Percentiles rank a stretch among this genome's conserved stretches.
These are phyloP conservation scores for Apocheima hispidaria DNA, from an alignment of 2,888 invertebrate genomes.

Conservation along the genomic window DNA sequence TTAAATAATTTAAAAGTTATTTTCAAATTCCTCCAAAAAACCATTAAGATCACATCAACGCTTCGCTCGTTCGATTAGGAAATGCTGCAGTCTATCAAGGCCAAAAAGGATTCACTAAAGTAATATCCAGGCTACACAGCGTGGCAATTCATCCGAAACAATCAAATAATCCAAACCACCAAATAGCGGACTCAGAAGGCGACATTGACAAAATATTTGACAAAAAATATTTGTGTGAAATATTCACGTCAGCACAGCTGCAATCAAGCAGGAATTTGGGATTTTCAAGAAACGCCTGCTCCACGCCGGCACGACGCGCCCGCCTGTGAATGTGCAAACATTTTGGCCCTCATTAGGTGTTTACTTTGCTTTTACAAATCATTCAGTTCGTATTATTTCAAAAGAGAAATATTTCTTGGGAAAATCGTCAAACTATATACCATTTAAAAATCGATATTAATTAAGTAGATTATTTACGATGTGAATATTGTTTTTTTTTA, in stretches of 20 bases:
- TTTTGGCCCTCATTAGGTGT: constrained; percentile 78
- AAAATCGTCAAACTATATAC: constrained; percentile 9
- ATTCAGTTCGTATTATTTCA: constrained; percentile 40
- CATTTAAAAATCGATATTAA: constrained; percentile 9
- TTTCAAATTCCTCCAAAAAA: too few species aligned
- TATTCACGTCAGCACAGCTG: constrained; percentile 44
- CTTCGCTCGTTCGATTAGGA: too few species aligned
- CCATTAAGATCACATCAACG: too few species aligned
- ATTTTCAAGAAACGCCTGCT: constrained; percentile 41
- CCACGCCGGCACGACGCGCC: constrained; percentile 43
- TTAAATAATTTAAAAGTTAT: too few species aligned
- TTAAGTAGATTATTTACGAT: constrained; percentile 3
- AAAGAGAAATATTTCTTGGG: constrained; percentile 36
- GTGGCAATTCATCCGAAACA: background rate
- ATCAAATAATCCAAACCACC: constrained; percentile 18
- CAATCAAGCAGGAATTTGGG: constrained; percentile 50
- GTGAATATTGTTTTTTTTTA: constrained; percentile 4
- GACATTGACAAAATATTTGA: constrained; percentile 38
- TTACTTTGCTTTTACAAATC: constrained; percentile 76
- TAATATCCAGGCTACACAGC: background rate
- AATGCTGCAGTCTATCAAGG: background rate
- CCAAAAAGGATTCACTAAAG: background rate
- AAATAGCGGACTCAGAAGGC: constrained; percentile 21
- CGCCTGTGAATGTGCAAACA: constrained; percentile 75
- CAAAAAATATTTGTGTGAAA: constrained; percentile 45